Evolutionary conservation across 2,797 vertebrate species (phyloP), one percentile per base, ranked within the genome.

Genomic region (Agapornis canus): DNA sequence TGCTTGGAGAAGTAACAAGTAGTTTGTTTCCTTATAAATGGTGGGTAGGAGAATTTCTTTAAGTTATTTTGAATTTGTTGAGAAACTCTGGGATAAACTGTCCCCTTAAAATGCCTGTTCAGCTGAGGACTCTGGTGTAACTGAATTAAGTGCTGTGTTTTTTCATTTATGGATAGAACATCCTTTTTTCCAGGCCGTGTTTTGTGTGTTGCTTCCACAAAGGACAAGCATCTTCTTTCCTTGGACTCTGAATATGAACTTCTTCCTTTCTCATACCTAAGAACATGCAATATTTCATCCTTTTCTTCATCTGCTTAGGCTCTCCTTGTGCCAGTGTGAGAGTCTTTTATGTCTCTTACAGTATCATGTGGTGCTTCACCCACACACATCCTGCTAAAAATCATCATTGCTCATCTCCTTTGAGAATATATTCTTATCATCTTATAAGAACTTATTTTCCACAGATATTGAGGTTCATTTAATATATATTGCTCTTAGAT

Each of bases 41-140:
- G 2, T 0, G 1, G 8, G 2, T 0, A 1, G 16, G 18, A 19
- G 4, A 66, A 49, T 57, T 86, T 52, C 3, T 75, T 39, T 59
- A 51, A 51, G 17, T 45, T 86, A 35, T 65, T 86, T 92, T 86
- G 29, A 63, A 56, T 42, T 27, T 64, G 18, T 47, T 45, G 45
- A 64, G 40, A 64, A 75, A 85, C 84, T 6, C 7, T 59, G 5
- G 21, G 6, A 2, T 54, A 83, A 69, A 8, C 5, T 26, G 7
- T 35, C 10, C 7, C 7, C 20, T 39, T 60, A 59, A 80, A 77
- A 73, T 31, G 10, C 23, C 31, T 39, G 11, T 52, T 82, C 25
- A 51, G 18, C 23, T 80, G 31, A 69, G 11, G 20, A 70, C 54
- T 82, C 85, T 52, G 18, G 8, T 68, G 29, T 39, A 31, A 32